A percentile compares a stretch with the other conserved stretches of the same genome.
Conservation (phyloP, 2,888 invertebrate genomes). For the Corythucha ciliata region DNA sequence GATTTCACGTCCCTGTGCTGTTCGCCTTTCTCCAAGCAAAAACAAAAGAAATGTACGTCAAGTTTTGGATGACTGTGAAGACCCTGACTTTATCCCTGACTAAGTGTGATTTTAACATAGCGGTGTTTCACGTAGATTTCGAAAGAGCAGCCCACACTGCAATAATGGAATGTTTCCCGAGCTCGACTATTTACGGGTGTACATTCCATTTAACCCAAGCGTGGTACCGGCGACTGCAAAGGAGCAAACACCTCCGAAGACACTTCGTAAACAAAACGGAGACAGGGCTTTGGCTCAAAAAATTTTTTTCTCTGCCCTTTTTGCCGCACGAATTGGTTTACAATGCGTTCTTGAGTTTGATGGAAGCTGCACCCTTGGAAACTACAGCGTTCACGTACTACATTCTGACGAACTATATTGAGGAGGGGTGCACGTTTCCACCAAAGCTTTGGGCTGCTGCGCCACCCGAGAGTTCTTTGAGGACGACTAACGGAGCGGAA, state of each 20-base stretch:
- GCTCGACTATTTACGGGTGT: neutral
- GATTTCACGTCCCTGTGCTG: too few species aligned
- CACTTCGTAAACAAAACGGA: conserved; percentile 3
- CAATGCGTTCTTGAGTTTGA: conserved; percentile 7
- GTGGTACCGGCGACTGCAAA: conserved; percentile 1
- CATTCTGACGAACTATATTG: conserved; percentile 7
- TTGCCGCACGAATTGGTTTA: too few species aligned
- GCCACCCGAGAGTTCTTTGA: neutral
- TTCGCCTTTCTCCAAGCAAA: too few species aligned
- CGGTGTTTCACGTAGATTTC: neutral
- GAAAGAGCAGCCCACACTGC: neutral
- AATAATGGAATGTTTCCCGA: neutral
- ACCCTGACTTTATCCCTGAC: too few species aligned
- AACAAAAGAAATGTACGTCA: too few species aligned
- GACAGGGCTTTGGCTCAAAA: conserved; percentile 7
- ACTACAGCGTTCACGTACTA: conserved; percentile 2
- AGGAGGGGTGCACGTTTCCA: conserved; percentile 9
- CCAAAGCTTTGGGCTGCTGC: conserved; percentile 7
- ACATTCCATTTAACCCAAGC: neutral
- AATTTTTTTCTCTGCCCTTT: neutral
- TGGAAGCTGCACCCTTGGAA: too few species aligned
- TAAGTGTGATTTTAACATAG: neutral
- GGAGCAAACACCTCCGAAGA: conserved; percentile 7
- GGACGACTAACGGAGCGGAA: conserved; percentile 6
- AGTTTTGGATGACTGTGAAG: too few species aligned